Percentiles rank a stretch among this genome's conserved stretches.
These are phyloP conservation scores for Chaenodraco wilsoni DNA, from an alignment of 2,797 vertebrate genomes.

Conservation along the genomic window DNA sequence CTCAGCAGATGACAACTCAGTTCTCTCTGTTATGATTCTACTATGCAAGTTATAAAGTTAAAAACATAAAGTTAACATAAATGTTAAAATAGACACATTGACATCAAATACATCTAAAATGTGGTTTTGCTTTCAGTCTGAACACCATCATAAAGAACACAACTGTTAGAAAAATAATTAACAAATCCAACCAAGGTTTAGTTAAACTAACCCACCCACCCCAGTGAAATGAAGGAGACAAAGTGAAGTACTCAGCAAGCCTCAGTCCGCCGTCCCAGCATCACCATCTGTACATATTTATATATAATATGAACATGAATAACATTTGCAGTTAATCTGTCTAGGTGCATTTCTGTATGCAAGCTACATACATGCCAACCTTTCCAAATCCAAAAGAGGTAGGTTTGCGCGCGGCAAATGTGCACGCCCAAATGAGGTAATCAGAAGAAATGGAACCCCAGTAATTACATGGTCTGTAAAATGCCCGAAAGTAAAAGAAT, in stretches of 20 bases:
- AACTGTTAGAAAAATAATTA: not conserved
- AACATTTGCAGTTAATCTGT: constrained; percentile 26
- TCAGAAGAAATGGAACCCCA: too few species aligned
- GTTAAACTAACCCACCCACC: not conserved
- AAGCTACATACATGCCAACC: not conserved
- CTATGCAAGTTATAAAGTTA: not conserved
- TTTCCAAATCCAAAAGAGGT: too few species aligned
- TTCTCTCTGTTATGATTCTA: not conserved
- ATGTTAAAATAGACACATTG: too few species aligned
- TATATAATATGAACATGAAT: constrained; percentile 1
- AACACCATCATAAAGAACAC: constrained; percentile 1
- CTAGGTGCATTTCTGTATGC: constrained; percentile 19
- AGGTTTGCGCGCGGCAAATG: too few species aligned
- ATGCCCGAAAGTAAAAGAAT: too few species aligned
- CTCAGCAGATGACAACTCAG: not conserved
- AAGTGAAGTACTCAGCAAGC: not conserved
- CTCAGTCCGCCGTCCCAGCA: not conserved
- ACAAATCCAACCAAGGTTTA: not conserved
- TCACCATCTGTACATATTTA: constrained; percentile 15
- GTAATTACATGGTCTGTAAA: too few species aligned
- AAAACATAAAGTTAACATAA: too few species aligned
- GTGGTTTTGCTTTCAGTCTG: not conserved
- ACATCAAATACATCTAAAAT: not conserved
- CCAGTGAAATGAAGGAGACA: not conserved
- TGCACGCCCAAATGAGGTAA: too few species aligned